Evolutionary conservation across 2,113 vertebrate species (phyloP).

Genomic region (Craseonycteris thonglongyai): DNA sequence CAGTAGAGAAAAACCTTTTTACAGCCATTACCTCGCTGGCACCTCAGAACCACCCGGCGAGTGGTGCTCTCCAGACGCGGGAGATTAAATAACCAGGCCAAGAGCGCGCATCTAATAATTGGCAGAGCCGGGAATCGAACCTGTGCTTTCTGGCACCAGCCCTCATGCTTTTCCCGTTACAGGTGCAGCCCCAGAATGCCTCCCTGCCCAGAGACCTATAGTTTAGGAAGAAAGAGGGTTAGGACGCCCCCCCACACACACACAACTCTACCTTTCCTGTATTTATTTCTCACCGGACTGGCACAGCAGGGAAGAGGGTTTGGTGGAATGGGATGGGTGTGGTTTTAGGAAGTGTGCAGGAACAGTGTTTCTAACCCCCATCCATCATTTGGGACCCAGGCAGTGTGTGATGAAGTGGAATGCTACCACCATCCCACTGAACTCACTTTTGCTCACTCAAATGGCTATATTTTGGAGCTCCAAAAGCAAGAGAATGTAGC

Average conservation of each 20-base stretch:
- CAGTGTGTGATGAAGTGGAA: not conserved
- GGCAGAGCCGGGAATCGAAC: not conserved
- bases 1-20: not conserved
- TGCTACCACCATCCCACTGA: not conserved
- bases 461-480: not conserved
- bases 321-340: not conserved
- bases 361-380: not conserved
- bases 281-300: not conserved
- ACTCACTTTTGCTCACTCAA: not conserved
- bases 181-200: not conserved
- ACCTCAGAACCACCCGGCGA: not conserved
- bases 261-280: not conserved
- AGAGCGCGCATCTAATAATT: not conserved
- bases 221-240: not conserved
- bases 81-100: not conserved
- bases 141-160: not conserved
- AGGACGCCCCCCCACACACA: not conserved
- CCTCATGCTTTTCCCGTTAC: not conserved
- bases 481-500: not conserved
- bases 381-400: not conserved
- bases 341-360: not conserved
- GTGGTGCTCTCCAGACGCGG: not conserved
- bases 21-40: not conserved
- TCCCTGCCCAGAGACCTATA: not conserved
- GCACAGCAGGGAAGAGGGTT: not conserved